Percentiles rank a stretch among this genome's conserved stretches.
Conservation (phyloP, 2,797 vertebrate species). For the Sylvia borin region DNA sequence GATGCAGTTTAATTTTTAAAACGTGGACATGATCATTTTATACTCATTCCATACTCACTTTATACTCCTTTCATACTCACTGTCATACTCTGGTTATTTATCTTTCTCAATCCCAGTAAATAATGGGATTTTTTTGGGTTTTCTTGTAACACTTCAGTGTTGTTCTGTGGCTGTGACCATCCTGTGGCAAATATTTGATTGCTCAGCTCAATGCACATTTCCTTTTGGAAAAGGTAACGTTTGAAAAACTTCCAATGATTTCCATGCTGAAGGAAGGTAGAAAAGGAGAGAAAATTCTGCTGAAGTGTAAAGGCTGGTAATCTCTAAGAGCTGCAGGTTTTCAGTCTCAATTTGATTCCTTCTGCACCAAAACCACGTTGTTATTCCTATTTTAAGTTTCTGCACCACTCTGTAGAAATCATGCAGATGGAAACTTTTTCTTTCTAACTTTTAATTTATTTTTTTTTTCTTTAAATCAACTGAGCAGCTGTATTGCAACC, state of each 20-base stretch:
- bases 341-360: neutral
- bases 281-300: neutral
- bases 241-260: neutral
- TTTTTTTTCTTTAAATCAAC: neutral
- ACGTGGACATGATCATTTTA: neutral
- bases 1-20: neutral
- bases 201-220: neutral
- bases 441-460: neutral
- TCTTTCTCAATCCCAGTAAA: neutral
- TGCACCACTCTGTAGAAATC: neutral
- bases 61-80: no score
- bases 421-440: neutral
- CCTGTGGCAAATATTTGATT: fast-evolving
- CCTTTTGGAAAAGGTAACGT: neutral
- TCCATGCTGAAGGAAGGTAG: neutral
- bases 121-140: no score
- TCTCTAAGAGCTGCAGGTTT: neutral
- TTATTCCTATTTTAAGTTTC: neutral
- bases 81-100: neutral
- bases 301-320: neutral
- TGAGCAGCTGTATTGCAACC: neutral
- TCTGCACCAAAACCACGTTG: neutral
- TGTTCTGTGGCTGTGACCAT: neutral
- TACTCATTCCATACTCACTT: neutral
- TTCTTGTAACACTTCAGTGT: no score